A percentile compares a stretch with the other conserved stretches of the same genome.
Evolutionary conservation across 2,113 vertebrate genomes (phyloP).

Genomic region (Elaphurus davidianus): DNA sequence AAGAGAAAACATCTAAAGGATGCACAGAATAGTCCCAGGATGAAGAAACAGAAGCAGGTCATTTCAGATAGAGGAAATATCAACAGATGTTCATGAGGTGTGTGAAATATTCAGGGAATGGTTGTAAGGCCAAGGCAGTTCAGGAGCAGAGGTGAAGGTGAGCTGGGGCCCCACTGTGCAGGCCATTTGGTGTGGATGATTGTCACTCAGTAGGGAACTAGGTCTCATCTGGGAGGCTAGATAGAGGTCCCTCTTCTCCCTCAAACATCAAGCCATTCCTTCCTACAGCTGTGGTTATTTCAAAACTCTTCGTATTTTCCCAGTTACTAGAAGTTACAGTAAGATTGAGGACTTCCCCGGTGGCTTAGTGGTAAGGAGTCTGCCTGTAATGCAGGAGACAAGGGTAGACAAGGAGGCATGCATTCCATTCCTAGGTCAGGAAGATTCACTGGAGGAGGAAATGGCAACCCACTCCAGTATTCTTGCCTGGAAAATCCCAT

Average conservation of each 20-base stretch:
- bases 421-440: background rate
- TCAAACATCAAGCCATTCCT: background rate
- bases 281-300: background rate
- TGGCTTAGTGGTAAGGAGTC: background rate
- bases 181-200: too few relatives aligned
- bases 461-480: background rate
- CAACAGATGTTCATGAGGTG: background rate
- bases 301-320: background rate
- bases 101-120: too few relatives aligned
- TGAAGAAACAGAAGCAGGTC: background rate
- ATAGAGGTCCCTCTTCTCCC: background rate
- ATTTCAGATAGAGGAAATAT: background rate
- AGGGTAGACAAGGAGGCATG: background rate
- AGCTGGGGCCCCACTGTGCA: fast-evolving
- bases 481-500: background rate
- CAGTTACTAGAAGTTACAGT: background rate
- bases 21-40: background rate
- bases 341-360: background rate
- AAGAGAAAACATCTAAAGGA: background rate
- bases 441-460: background rate
- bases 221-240: too few relatives aligned
- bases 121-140: background rate
- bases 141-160: background rate
- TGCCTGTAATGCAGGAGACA: background rate
- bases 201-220: background rate